A percentile compares a stretch with the other conserved stretches of the same genome.
phyloP scores from a whole-genome alignment of 2,797 vertebrate genomes.

The Lacerta agilis region DNA sequence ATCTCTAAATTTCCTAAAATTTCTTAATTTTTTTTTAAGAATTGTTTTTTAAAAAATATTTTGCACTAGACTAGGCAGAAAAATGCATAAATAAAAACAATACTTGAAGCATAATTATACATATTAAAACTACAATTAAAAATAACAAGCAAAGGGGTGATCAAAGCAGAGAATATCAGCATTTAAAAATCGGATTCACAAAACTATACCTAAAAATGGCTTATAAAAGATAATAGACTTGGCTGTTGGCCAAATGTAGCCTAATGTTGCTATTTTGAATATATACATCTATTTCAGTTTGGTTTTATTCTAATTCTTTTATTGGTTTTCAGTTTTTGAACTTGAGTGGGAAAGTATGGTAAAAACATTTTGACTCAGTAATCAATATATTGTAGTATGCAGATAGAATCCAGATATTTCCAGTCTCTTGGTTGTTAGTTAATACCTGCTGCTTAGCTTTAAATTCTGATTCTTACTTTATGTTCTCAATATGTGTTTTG shows the following conservation, averaged over 20 bases:
- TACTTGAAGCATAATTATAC: neutral
- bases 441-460: neutral
- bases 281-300: neutral
- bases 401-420: fast-evolving
- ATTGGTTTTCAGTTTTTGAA: neutral
- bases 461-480: neutral
- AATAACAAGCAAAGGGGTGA: neutral
- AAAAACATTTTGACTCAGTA: neutral
- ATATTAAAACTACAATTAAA: neutral
- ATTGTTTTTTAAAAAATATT: too few relatives aligned
- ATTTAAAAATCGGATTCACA: neutral
- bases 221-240: neutral
- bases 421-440: fast-evolving
- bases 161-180: neutral
- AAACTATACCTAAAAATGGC: neutral
- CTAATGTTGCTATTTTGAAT: neutral
- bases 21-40: too few relatives aligned
- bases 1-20: too few relatives aligned
- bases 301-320: neutral
- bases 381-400: neutral
- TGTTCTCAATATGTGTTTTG: constrained; percentile 42
- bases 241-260: neutral
- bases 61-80: too few relatives aligned
- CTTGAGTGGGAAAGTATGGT: neutral
- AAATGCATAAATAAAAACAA: too few relatives aligned